Evolutionary conservation across 2,888 invertebrate species (phyloP).

Genomic region (Acleris laterana): DNA sequence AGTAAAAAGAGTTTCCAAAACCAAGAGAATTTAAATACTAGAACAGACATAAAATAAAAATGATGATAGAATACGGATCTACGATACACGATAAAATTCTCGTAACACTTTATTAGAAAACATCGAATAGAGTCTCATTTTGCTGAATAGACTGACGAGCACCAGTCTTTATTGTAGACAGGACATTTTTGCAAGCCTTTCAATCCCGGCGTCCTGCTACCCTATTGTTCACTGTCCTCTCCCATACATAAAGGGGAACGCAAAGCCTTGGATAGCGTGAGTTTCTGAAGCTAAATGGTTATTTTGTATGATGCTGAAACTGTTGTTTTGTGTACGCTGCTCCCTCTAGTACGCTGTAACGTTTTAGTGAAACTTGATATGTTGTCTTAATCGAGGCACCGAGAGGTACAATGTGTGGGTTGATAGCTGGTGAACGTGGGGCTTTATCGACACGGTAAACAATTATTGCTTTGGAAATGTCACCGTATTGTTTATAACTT

Average conservation of each 20-base stretch:
- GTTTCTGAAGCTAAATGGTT: constrained; percentile 40
- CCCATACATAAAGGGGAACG: constrained; percentile 53
- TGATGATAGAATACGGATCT: not conserved
- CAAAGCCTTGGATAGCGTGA: constrained; percentile 42
- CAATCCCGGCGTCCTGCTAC: constrained; percentile 60
- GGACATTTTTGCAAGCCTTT: constrained; percentile 63
- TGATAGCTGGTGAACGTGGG: no score
- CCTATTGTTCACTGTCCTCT: constrained; percentile 65
- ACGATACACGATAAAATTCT: not conserved
- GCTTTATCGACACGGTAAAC: no score
- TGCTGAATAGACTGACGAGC: not conserved
- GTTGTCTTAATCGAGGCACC: no score
- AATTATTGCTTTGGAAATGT: no score
- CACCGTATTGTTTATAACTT: no score
- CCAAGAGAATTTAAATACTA: no score
- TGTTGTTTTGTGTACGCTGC: no score
- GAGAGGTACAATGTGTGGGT: no score
- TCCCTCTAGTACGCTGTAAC: constrained; percentile 4
- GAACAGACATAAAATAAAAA: no score
- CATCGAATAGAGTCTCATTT: not conserved
- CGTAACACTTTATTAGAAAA: not conserved
- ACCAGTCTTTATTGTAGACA: constrained; percentile 57
- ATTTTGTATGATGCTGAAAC: constrained; percentile 22
- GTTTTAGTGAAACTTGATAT: constrained; percentile 1
- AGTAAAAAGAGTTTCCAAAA: no score